phyloP scores from a whole-genome alignment of 2,888 invertebrate genomes.

The Ennomos quercinarius region DNA sequence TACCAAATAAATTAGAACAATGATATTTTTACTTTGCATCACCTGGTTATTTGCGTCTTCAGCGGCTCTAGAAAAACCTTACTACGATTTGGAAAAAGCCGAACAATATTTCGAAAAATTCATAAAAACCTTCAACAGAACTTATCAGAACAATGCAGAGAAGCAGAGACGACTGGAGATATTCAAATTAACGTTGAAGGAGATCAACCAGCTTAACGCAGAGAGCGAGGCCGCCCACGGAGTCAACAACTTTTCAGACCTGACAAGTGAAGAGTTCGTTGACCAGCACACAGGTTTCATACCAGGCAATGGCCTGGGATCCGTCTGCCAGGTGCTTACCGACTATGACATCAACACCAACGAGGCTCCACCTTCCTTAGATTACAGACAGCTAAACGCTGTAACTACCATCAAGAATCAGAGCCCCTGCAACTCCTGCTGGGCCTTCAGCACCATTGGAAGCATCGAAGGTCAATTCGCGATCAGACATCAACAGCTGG shows the following conservation, averaged over 20 bases:
- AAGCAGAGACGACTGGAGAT: slow-evolving; percentile 2
- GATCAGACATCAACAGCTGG: neutral
- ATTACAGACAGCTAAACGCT: neutral
- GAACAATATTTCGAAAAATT: slow-evolving; percentile 11
- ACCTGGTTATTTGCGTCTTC: neutral
- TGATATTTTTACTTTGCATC: neutral
- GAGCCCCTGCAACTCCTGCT: neutral
- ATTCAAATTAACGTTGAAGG: slow-evolving; percentile 7
- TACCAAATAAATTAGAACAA: neutral
- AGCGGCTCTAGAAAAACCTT: neutral
- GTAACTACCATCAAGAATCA: slow-evolving; percentile 12
- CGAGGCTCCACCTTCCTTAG: slow-evolving; percentile 1
- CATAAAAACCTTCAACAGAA: slow-evolving; percentile 2
- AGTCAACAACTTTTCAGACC: slow-evolving; percentile 6
- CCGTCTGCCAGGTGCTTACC: neutral
- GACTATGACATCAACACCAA: slow-evolving; percentile 2
- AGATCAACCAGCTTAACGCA: slow-evolving; percentile 3
- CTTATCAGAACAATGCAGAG: neutral
- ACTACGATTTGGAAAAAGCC: slow-evolving; percentile 7
- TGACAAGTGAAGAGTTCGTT: slow-evolving; percentile 1
- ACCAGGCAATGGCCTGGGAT: neutral
- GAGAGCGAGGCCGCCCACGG: neutral
- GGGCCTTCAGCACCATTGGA: slow-evolving; percentile 5
- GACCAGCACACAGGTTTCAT: neutral
- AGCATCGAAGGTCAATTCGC: slow-evolving; percentile 1